phyloP scores from a whole-genome alignment of 2,888 invertebrate species.

The Lampropteryx suffumata region DNA sequence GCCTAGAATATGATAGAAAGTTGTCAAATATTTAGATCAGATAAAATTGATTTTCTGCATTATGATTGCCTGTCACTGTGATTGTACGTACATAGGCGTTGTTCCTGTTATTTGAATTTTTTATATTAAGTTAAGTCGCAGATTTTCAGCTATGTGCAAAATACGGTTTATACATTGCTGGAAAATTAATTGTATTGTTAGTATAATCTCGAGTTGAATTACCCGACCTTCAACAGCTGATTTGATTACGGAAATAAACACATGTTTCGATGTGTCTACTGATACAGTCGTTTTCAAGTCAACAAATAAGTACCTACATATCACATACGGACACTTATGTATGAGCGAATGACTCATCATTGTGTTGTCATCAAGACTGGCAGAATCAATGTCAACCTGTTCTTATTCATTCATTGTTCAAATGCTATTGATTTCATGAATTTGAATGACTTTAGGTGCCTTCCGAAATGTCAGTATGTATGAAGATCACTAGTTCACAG shows the following conservation, averaged over 20 bases:
- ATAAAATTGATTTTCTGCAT: conserved; percentile 36
- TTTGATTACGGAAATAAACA: conserved; percentile 24
- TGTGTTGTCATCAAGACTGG: conserved; percentile 40
- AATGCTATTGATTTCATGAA: conserved; percentile 22
- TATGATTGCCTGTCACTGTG: conserved; percentile 18
- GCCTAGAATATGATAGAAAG: conserved; percentile 62
- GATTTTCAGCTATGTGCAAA: no score
- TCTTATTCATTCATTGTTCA: conserved; percentile 41
- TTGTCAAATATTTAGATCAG: conserved; percentile 52
- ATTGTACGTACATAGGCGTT: no score
- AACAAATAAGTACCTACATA: conserved; percentile 11
- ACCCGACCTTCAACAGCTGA: conserved; percentile 15
- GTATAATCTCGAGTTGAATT: conserved; percentile 9
- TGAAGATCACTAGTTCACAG: no score
- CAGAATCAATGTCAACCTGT: conserved; percentile 56
- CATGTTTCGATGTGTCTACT: conserved; percentile 10
- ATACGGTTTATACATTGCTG: no score
- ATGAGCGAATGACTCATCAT: conserved; percentile 41
- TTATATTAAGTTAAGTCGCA: no score
- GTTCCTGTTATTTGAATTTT: no score
- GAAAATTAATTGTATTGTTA: no score
- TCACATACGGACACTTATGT: conserved; percentile 7
- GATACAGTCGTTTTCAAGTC: conserved; percentile 9
- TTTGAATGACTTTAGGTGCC: no score
- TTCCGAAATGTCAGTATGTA: no score